These are phyloP conservation scores for Alsophila aescularia DNA, from an alignment of 2,888 invertebrate species.

Conservation along the genomic window DNA sequence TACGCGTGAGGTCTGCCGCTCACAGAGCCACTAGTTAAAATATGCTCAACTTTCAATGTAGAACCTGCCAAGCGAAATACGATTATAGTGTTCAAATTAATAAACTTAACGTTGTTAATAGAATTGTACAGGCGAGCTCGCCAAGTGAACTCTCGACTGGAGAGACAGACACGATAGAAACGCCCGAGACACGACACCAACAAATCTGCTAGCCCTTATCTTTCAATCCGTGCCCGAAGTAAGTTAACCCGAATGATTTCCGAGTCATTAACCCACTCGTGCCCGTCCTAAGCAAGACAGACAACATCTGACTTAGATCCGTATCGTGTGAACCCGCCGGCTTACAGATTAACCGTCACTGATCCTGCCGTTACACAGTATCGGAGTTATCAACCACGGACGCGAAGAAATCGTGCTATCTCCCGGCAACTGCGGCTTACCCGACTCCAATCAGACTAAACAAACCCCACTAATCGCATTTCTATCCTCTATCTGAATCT, in stretches of 20 bases:
- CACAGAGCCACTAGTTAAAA: neutral
- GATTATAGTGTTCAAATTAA: slow-evolving; percentile 20
- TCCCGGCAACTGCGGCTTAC: slow-evolving; percentile 77
- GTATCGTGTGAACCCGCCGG: slow-evolving; percentile 76
- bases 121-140: slow-evolving; percentile 25
- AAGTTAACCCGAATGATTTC: slow-evolving; percentile 83
- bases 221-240: slow-evolving; percentile 75
- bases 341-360: slow-evolving; percentile 75
- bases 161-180: slow-evolving; percentile 47
- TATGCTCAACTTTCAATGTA: neutral
- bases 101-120: slow-evolving; percentile 28
- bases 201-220: slow-evolving; percentile 81
- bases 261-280: slow-evolving; percentile 81
- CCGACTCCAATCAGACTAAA: slow-evolving; percentile 81
- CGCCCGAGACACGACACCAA: slow-evolving; percentile 66
- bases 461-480: slow-evolving; percentile 80
- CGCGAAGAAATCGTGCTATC: slow-evolving; percentile 82
- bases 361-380: slow-evolving; percentile 71
- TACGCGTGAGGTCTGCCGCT: too few species aligned
- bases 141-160: slow-evolving; percentile 33
- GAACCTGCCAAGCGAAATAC: slow-evolving; percentile 1
- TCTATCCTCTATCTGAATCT: slow-evolving; percentile 76
- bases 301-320: slow-evolving; percentile 82
- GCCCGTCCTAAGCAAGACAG: slow-evolving; percentile 81
- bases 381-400: slow-evolving; percentile 79